phyloP scores from a whole-genome alignment of 2,888 invertebrate genomes.

The Dusona sp. region DNA sequence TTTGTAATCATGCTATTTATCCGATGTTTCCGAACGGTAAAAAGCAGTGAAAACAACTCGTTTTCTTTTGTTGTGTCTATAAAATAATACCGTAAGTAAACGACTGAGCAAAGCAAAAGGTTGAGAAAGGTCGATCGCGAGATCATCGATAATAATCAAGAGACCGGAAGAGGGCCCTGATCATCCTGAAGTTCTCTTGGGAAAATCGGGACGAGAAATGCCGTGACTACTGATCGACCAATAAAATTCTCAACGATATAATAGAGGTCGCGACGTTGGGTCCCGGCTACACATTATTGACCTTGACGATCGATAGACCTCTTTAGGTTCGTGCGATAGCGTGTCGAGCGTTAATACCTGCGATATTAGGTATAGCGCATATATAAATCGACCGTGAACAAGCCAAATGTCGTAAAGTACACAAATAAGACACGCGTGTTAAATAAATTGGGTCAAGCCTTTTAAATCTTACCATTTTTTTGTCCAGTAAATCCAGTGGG shows the following conservation, averaged over 20 bases:
- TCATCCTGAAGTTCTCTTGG: constrained; percentile 18
- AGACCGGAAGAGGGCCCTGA: constrained; percentile 1
- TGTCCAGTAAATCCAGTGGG: not conserved
- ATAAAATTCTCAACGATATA: constrained; percentile 56
- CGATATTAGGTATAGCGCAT: constrained; percentile 30
- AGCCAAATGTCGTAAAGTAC: constrained; percentile 21
- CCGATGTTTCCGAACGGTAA: not conserved
- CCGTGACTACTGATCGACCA: constrained; percentile 61
- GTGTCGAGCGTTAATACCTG: constrained; percentile 60
- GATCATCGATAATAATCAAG: constrained; percentile 56
- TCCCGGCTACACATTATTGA: constrained; percentile 65
- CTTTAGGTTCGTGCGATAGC: constrained; percentile 53
- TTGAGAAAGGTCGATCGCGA: constrained; percentile 1
- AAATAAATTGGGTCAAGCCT: constrained; percentile 32
- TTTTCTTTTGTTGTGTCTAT: not conserved
- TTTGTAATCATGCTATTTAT: not conserved
- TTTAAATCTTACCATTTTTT: not conserved
- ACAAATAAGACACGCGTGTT: constrained; percentile 6
- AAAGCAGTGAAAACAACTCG: not conserved
- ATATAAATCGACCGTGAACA: constrained; percentile 13
- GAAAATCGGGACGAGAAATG: constrained; percentile 28
- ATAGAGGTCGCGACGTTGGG: constrained; percentile 52
- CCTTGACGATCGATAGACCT: constrained; percentile 64
- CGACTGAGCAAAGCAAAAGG: not conserved
- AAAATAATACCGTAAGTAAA: not conserved